phyloP scores from a whole-genome alignment of 2,113 vertebrate genomes.

The Pungitius pungitius region DNA sequence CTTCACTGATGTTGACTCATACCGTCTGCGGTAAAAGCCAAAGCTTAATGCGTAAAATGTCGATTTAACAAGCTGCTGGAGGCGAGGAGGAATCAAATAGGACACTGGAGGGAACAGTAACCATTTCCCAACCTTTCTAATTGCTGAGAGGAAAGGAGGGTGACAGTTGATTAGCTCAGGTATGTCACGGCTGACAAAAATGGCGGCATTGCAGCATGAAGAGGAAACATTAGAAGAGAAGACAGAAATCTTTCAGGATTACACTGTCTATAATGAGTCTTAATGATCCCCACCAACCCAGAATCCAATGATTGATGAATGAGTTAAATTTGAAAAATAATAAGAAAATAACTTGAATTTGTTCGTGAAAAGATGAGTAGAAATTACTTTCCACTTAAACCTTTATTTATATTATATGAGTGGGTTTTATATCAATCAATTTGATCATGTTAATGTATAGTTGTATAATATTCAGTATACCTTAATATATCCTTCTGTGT shows the following conservation, averaged over 20 bases:
- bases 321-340: background rate
- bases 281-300: slow-evolving; percentile 30
- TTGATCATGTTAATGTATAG: background rate
- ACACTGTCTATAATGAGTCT: slow-evolving; percentile 31
- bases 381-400: background rate
- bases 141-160: slow-evolving; percentile 55
- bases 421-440: background rate
- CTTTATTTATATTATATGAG: background rate
- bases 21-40: slow-evolving; percentile 20
- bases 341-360: background rate
- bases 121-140: slow-evolving; percentile 39
- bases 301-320: slow-evolving; percentile 29
- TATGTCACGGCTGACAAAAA: slow-evolving; percentile 53
- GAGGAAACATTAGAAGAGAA: slow-evolving; percentile 41
- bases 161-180: slow-evolving; percentile 68
- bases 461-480: background rate
- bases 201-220: slow-evolving; percentile 49
- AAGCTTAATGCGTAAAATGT: slow-evolving; percentile 53
- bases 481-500: background rate
- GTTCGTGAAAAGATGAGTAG: background rate
- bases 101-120: slow-evolving; percentile 42
- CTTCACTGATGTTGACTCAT: slow-evolving; percentile 48
- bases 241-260: slow-evolving; percentile 39
- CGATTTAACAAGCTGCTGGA: slow-evolving; percentile 62
- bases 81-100: slow-evolving; percentile 40